phyloP scores from a whole-genome alignment of 1,140 invertebrate genomes.

The Dinoponera quadriceps region DNA sequence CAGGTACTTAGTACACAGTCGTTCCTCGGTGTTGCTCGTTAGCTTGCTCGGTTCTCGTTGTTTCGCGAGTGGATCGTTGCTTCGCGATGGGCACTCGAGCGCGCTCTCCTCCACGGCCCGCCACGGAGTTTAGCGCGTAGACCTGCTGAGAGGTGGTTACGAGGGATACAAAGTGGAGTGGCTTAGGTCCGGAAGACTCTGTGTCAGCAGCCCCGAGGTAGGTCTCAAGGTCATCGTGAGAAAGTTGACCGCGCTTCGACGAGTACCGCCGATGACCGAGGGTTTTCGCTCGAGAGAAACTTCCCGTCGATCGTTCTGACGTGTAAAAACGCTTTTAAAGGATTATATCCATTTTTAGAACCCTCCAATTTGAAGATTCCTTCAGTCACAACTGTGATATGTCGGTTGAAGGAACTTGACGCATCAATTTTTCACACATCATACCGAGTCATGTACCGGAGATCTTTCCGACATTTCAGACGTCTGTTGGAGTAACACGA shows the following conservation, averaged over 20 bases:
- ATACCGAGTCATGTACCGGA: too few relatives aligned
- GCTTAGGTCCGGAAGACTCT: constrained; percentile 70
- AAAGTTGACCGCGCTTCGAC: neutral
- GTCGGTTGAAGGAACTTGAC: neutral
- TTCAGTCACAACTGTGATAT: neutral
- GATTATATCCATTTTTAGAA: neutral
- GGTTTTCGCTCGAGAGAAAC: neutral
- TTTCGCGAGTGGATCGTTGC: neutral
- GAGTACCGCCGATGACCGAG: neutral
- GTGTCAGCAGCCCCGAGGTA: constrained; percentile 69
- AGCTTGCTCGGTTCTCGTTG: neutral
- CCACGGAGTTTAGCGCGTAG: constrained; percentile 39
- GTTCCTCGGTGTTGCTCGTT: neutral
- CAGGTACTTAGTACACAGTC: constrained; percentile 75
- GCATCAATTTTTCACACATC: too few relatives aligned
- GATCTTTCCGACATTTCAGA: too few relatives aligned
- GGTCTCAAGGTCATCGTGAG: constrained; percentile 49
- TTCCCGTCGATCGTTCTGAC: neutral
- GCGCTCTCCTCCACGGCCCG: neutral
- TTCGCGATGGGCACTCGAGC: neutral
- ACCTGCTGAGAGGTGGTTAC: constrained; percentile 54
- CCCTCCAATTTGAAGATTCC: neutral
- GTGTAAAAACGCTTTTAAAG: neutral
- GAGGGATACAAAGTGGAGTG: constrained; percentile 70
- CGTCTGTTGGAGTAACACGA: neutral